Evolutionary conservation across 35 echinoderm and acorn worm genomes (phyloP).

Genomic region (Heliocidaris tuberculata): DNA sequence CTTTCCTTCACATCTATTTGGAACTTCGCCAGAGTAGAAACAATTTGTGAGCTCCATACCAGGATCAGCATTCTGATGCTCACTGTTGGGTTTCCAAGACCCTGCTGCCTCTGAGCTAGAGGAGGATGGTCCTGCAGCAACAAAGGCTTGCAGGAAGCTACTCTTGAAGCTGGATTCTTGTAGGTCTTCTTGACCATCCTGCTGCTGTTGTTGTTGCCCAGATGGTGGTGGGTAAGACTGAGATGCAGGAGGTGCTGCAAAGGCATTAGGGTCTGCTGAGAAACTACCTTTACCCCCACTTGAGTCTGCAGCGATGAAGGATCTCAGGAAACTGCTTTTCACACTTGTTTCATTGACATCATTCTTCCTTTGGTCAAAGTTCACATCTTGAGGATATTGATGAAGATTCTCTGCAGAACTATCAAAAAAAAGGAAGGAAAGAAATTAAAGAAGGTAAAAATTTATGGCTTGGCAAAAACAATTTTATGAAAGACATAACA

Average conservation of each 20-base stretch:
- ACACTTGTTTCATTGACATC: background rate
- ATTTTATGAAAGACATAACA: background rate
- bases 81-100: background rate
- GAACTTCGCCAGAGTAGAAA: background rate
- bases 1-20: background rate
- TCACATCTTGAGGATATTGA: background rate
- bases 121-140: slow-evolving; percentile 11
- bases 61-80: background rate
- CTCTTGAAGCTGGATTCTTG: background rate
- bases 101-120: background rate
- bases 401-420: background rate
- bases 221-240: background rate
- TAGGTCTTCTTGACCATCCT: background rate
- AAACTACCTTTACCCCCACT: background rate
- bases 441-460: background rate
- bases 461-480: background rate
- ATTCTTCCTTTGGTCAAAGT: background rate
- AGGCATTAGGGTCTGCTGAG: background rate
- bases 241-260: background rate
- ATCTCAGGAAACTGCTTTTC: slow-evolving; percentile 40
- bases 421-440: background rate
- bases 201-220: background rate
- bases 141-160: slow-evolving; percentile 14
- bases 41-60: slow-evolving; percentile 43
- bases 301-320: slow-evolving; percentile 13